phyloP scores from a whole-genome alignment of 2,888 invertebrate species.

The Epistrophe eligans region DNA sequence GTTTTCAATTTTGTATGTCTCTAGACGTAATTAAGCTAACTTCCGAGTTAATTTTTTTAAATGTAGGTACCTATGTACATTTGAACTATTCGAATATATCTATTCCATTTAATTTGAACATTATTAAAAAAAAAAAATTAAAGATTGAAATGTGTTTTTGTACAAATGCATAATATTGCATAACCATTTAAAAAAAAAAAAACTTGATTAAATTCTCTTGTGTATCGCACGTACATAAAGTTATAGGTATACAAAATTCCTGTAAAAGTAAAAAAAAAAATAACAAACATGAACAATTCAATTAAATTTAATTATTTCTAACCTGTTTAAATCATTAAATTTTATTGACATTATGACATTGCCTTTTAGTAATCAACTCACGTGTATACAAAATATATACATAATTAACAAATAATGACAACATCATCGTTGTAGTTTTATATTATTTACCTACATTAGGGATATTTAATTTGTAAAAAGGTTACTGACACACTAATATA shows the following conservation, averaged over 20 bases:
- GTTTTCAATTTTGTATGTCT: no score
- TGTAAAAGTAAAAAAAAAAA: background rate
- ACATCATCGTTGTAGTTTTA: background rate
- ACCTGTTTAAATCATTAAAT: slow-evolving; percentile 46
- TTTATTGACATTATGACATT: slow-evolving; percentile 48
- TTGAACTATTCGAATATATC: no score
- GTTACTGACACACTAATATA: background rate
- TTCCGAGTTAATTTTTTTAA: no score
- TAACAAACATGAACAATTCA: slow-evolving; percentile 19
- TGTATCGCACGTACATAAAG: background rate
- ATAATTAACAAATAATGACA: background rate
- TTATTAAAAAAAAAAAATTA: no score
- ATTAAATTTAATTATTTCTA: slow-evolving; percentile 50
- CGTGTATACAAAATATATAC: background rate
- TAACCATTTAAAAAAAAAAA: background rate
- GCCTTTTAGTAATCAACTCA: slow-evolving; percentile 19
- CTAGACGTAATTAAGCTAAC: no score
- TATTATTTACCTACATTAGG: background rate
- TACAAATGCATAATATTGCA: no score
- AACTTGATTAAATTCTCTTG: background rate
- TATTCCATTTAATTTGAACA: no score
- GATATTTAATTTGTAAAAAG: background rate
- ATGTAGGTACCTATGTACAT: no score
- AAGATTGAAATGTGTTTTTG: no score
- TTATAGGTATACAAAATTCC: background rate